A percentile compares a stretch with the other conserved stretches of the same genome.
phyloP scores from a whole-genome alignment of 2,888 invertebrate species.

The Sclerodermus sp. region DNA sequence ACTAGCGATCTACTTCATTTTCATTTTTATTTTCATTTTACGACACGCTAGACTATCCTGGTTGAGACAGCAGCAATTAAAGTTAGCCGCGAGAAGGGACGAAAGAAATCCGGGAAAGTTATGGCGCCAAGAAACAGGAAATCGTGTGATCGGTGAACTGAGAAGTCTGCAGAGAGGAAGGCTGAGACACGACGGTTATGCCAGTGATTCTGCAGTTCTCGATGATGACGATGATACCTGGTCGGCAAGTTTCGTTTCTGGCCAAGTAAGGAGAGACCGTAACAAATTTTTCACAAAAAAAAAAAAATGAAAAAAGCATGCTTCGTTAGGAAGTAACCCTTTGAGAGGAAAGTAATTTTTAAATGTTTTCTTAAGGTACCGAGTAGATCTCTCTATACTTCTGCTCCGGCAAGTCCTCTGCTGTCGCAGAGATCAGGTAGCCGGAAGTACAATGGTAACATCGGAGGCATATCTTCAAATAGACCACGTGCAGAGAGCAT shows the following conservation, averaged over 20 bases:
- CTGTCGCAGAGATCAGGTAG: slow-evolving; percentile 60
- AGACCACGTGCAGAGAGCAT: slow-evolving; percentile 55
- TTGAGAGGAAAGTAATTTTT: too few species aligned
- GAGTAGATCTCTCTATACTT: slow-evolving; percentile 45
- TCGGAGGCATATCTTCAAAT: slow-evolving; percentile 50
- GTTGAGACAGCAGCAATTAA: slow-evolving; percentile 82
- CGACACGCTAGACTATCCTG: slow-evolving; percentile 69
- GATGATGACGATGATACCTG: slow-evolving; percentile 71
- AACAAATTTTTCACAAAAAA: not conserved
- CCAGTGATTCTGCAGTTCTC: slow-evolving; percentile 77
- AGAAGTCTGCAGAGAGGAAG: slow-evolving; percentile 59
- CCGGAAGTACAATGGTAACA: slow-evolving; percentile 54
- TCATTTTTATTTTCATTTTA: too few species aligned
- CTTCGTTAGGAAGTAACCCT: slow-evolving; percentile 3
- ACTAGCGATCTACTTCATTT: too few species aligned
- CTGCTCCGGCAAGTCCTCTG: slow-evolving; percentile 60
- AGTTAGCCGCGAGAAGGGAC: slow-evolving; percentile 75
- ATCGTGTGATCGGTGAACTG: slow-evolving; percentile 64
- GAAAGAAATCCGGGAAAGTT: slow-evolving; percentile 60
- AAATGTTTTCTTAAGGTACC: slow-evolving; percentile 24
- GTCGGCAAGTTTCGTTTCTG: slow-evolving; percentile 38
- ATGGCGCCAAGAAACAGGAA: slow-evolving; percentile 74
- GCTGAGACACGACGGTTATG: slow-evolving; percentile 71
- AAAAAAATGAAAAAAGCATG: not conserved
- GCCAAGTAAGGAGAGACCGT: slow-evolving; percentile 38